Percentiles rank a stretch among this genome's conserved stretches.
Evolutionary conservation across 2,888 invertebrate species (phyloP).

Genomic region (Polia nebulosa): DNA sequence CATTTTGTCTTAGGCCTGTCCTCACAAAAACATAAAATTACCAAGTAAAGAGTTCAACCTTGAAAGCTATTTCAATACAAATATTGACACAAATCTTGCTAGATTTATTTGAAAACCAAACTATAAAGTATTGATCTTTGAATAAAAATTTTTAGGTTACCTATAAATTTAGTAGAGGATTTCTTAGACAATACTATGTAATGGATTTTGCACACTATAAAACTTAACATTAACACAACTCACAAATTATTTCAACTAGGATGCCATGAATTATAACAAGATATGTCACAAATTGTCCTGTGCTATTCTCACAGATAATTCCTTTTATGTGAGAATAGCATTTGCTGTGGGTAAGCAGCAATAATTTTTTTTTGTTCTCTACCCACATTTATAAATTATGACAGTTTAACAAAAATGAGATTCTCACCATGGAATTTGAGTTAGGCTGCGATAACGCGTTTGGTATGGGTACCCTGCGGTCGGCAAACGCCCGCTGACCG

Average conservation of each 20-base stretch:
- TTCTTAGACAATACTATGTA: conserved; percentile 1
- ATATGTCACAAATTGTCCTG: not conserved
- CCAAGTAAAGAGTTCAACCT: conserved; percentile 31
- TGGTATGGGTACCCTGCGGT: conserved; percentile 93
- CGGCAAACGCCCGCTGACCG: conserved; percentile 95
- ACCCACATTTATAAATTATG: conserved; percentile 30
- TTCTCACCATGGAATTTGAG: conserved; percentile 89
- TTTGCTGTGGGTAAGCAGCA: conserved; percentile 10
- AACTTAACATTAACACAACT: not conserved
- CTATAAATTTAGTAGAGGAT: not conserved
- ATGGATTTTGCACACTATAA: not conserved
- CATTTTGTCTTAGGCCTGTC: conserved; percentile 3
- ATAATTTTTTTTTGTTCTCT: not conserved
- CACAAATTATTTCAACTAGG: conserved; percentile 8
- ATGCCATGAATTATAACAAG: not conserved
- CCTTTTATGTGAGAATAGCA: no score
- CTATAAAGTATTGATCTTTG: conserved; percentile 35
- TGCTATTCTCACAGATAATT: not conserved
- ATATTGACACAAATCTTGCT: conserved; percentile 59
- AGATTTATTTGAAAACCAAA: conserved; percentile 60
- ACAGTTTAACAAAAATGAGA: not conserved
- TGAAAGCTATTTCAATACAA: conserved; percentile 48
- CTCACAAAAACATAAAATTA: conserved; percentile 18
- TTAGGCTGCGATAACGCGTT: conserved; percentile 90
- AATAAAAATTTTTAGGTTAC: conserved; percentile 29